These are phyloP conservation scores for Philopedon plagiatum DNA, from an alignment of 2,888 invertebrate species.

Conservation along the genomic window DNA sequence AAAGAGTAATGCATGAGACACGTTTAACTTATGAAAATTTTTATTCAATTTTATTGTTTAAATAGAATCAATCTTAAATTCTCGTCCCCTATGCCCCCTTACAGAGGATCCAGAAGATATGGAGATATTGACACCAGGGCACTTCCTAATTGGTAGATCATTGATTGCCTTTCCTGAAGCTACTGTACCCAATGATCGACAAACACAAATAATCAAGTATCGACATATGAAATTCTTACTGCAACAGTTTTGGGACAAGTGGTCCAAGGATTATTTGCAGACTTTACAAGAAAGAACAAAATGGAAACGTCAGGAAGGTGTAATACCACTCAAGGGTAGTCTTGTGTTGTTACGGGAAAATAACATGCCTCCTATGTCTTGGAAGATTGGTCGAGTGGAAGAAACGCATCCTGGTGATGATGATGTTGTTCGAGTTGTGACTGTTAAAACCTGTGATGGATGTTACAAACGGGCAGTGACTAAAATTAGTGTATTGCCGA, in stretches of 20 bases:
- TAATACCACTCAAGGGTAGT: slow-evolving; percentile 8
- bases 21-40: slow-evolving; percentile 59
- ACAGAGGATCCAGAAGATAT: slow-evolving; percentile 44
- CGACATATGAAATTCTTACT: too few relatives aligned
- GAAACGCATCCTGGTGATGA: slow-evolving; percentile 44
- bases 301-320: slow-evolving; percentile 5
- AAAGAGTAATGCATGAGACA: slow-evolving; percentile 50
- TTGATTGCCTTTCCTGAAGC: too few relatives aligned
- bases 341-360: slow-evolving; percentile 45
- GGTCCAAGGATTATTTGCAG: slow-evolving; percentile 41
- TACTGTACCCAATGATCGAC: too few relatives aligned
- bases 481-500: not conserved
- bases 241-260: slow-evolving; percentile 48
- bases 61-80: slow-evolving; percentile 59
- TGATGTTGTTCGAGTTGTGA: slow-evolving; percentile 35
- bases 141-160: too few relatives aligned
- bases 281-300: slow-evolving; percentile 34
- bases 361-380: slow-evolving; percentile 38
- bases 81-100: slow-evolving; percentile 54
- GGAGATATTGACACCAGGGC: not conserved
- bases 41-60: slow-evolving; percentile 55
- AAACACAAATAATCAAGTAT: too few relatives aligned
- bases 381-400: slow-evolving; percentile 36
- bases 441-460: slow-evolving; percentile 27
- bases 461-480: not conserved